Evolutionary conservation across 2,113 vertebrate species (phyloP), one percentile per base, ranked within the genome.

Genomic region (Muntiacus reevesi): DNA sequence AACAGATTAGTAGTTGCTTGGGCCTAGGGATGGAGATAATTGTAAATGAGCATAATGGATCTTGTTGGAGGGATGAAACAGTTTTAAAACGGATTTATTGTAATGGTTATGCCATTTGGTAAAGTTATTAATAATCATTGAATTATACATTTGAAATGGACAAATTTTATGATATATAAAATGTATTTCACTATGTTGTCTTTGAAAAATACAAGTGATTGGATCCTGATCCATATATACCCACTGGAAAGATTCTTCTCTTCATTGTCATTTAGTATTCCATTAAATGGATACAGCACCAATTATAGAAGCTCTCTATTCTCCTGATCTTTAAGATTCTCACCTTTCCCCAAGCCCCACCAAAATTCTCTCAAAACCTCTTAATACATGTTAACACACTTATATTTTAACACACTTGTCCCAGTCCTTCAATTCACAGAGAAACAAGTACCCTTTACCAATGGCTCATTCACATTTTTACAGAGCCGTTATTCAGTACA

Each of bases 61-160:
- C 12, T 93, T 54, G 15, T 2, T 85, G 21, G 28, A 16, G 91
- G 40, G 21, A 91, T 87, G 15, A 94, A 92, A 87, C 59, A 94
- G 19, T 71, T 95, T 33, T 57, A 88, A 88, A 93, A 96, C 2
- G 57, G 16, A 74, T 54, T 78, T 67, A 91, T 19, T 3, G 13
- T 40, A 5, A 85, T 91, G 11, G 28, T 25, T 95, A n/a, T 1
- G n/a, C n/a, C 40, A 81, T 3, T 76, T 3, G 1, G 33, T 45
- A 50, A 93, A 64, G 36, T 96, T 90, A 93, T 30, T 62, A 84
- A 57, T 87, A 55, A 71, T 89, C 90, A 97, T 7, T 93, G 28
- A 85, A 76, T 78, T 82, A 11, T 83, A 52, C 27, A 89, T 23
- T 36, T 89, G 40, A 78, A 83, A 87, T 87, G 11, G 21, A 50